These are phyloP conservation scores for Alviniconcha strummeri DNA, from an alignment of 2,888 invertebrate genomes.

Conservation along the genomic window DNA sequence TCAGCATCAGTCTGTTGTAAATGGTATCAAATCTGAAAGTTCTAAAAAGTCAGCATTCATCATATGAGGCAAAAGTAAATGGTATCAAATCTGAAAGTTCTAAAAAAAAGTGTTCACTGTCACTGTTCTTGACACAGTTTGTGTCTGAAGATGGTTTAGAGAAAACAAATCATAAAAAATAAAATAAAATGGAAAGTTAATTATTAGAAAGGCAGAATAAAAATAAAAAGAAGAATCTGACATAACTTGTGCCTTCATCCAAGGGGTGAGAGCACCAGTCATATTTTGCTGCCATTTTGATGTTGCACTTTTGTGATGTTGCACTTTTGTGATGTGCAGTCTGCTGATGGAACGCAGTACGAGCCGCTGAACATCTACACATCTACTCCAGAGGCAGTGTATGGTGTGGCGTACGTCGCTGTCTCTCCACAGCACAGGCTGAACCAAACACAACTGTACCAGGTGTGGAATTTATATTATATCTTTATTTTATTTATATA, in stretches of 20 bases:
- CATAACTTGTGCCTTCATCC: too few species aligned
- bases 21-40: background rate
- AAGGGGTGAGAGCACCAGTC: too few species aligned
- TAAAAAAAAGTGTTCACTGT: background rate
- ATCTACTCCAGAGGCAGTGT: constrained; percentile 59
- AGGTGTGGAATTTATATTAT: background rate
- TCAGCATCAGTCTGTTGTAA: background rate
- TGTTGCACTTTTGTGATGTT: background rate
- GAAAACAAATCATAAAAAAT: background rate
- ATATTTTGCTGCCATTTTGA: too few species aligned
- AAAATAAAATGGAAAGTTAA: too few species aligned
- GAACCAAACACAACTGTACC: constrained; percentile 39
- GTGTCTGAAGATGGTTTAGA: background rate
- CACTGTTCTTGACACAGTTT: background rate
- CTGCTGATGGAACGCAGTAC: background rate
- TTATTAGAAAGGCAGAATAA: too few species aligned
- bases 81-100: background rate
- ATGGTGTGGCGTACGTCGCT: constrained; percentile 65
- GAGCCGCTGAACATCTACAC: constrained; percentile 65
- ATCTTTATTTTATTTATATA: background rate
- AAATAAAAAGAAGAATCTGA: too few species aligned
- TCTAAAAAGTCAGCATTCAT: too few species aligned
- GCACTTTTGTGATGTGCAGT: background rate
- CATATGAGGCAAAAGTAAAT: background rate
- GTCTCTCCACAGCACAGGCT: constrained; percentile 60